Conservation (phyloP, 1,140 invertebrate species). For the Battus philenor region DNA sequence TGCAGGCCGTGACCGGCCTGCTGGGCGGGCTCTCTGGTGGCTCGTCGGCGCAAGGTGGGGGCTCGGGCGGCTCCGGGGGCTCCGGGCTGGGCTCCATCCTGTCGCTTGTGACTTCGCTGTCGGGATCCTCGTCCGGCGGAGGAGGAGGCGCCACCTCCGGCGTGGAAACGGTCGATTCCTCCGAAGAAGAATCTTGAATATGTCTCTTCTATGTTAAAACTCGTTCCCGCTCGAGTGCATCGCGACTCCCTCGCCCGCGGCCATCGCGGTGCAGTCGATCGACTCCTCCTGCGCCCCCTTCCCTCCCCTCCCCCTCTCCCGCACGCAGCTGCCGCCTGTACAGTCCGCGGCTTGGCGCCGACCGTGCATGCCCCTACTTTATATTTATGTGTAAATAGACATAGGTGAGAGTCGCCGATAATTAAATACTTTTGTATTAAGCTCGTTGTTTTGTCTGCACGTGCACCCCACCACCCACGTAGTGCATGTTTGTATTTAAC, state of each 20-base stretch:
- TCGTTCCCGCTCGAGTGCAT: neutral
- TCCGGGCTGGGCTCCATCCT: slow-evolving; percentile 60
- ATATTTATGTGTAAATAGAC: slow-evolving; percentile 73
- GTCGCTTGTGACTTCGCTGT: slow-evolving; percentile 64
- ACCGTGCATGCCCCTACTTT: slow-evolving; percentile 24
- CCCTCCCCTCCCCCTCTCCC: slow-evolving; percentile 12
- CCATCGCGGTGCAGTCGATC: slow-evolving; percentile 7
- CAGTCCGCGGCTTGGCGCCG: slow-evolving; percentile 34
- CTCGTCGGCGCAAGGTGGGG: slow-evolving; percentile 40
- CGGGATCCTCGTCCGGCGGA: slow-evolving; percentile 58
- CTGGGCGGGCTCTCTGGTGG: slow-evolving; percentile 74
- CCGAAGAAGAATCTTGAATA: slow-evolving; percentile 45
- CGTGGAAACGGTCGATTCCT: slow-evolving; percentile 64
- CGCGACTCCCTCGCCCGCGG: slow-evolving; percentile 3
- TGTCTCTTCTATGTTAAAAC: neutral
- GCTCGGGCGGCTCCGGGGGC: slow-evolving; percentile 43
- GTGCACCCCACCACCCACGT: neutral
- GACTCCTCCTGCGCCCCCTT: slow-evolving; percentile 10
- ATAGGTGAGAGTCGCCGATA: slow-evolving; percentile 63
- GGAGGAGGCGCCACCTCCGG: slow-evolving; percentile 54
- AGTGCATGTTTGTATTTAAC: slow-evolving; percentile 10
- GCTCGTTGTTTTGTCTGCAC: slow-evolving; percentile 34
- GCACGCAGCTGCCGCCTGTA: slow-evolving; percentile 32
- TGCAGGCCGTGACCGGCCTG: slow-evolving; percentile 76
- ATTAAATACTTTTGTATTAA: slow-evolving; percentile 54